A percentile compares a stretch with the other conserved stretches of the same genome.
Evolutionary conservation across 2,113 vertebrate species (phyloP).

Genomic region (Ptilorrhoa leucosticta): DNA sequence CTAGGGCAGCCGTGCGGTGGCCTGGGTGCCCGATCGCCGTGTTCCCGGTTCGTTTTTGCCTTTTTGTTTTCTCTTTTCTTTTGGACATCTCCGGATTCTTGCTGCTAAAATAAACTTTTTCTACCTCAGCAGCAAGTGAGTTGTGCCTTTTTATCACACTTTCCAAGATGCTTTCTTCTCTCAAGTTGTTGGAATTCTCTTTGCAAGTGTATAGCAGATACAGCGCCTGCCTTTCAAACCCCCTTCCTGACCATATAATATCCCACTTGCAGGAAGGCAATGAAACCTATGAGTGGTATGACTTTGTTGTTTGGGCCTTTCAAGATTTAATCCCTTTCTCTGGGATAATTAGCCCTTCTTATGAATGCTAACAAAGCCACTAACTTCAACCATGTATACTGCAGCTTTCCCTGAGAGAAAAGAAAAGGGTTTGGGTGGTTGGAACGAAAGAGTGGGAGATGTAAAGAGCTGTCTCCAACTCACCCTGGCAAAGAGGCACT

Average conservation of each 20-base stretch:
- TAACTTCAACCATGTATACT: rapidly evolving
- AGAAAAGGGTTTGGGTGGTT: neutral
- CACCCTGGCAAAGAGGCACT: neutral
- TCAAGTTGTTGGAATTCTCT: neutral
- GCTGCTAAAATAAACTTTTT: too few relatives aligned
- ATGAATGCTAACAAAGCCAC: neutral
- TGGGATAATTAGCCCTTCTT: neutral
- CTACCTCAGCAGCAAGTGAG: too few relatives aligned
- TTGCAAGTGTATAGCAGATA: neutral
- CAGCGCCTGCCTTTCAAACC: rapidly evolving
- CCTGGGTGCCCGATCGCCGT: too few relatives aligned
- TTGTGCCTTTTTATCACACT: too few relatives aligned
- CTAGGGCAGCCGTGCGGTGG: too few relatives aligned
- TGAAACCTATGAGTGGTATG: neutral
- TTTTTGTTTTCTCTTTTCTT: too few relatives aligned
- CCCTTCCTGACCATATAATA: neutral
- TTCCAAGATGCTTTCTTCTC: neutral
- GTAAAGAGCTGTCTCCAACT: neutral
- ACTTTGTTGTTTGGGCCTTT: neutral
- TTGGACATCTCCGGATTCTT: too few relatives aligned
- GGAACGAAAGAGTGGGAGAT: neutral
- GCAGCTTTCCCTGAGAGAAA: neutral
- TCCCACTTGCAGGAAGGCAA: neutral
- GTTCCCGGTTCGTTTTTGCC: too few relatives aligned
- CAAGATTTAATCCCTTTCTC: neutral